A percentile compares a stretch with the other conserved stretches of the same genome.
Evolutionary conservation across 2,888 invertebrate genomes (phyloP).

Genomic region (Campoplex capitator): DNA sequence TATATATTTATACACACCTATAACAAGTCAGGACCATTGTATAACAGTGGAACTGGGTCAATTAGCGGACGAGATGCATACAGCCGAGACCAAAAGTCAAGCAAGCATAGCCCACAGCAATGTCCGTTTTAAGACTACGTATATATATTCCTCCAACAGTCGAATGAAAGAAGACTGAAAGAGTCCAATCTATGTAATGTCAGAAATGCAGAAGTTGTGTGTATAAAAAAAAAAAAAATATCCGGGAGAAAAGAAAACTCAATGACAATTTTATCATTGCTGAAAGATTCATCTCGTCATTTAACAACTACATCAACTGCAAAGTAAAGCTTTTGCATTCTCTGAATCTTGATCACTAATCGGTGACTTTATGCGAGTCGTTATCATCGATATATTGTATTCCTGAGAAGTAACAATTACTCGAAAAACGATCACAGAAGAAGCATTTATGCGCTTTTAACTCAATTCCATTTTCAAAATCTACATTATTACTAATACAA

Average conservation of each 20-base stretch:
- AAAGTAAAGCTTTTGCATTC: neutral
- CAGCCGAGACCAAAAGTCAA: conserved; percentile 69
- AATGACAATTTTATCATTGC: neutral
- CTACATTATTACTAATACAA: neutral
- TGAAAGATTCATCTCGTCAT: neutral
- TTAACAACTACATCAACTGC: neutral
- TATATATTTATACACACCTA: conserved; percentile 20
- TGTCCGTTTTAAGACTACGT: conserved; percentile 69
- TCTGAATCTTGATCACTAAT: neutral
- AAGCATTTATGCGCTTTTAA: neutral
- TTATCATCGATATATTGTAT: neutral
- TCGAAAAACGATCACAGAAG: neutral
- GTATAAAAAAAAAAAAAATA: neutral
- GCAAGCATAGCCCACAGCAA: conserved; percentile 68
- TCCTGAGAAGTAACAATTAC: neutral
- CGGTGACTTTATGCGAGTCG: neutral
- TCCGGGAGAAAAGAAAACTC: neutral
- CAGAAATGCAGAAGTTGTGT: conserved; percentile 9
- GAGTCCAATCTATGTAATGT: neutral
- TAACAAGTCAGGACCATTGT: conserved; percentile 50
- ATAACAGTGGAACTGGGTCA: conserved; percentile 75
- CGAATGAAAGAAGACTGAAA: conserved; percentile 31
- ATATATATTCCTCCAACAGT: conserved; percentile 39
- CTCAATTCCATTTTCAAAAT: neutral
- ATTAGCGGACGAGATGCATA: conserved; percentile 71